Conservation (phyloP, 92 coral and sea anemone genomes). For the Actinernus sp. region DNA sequence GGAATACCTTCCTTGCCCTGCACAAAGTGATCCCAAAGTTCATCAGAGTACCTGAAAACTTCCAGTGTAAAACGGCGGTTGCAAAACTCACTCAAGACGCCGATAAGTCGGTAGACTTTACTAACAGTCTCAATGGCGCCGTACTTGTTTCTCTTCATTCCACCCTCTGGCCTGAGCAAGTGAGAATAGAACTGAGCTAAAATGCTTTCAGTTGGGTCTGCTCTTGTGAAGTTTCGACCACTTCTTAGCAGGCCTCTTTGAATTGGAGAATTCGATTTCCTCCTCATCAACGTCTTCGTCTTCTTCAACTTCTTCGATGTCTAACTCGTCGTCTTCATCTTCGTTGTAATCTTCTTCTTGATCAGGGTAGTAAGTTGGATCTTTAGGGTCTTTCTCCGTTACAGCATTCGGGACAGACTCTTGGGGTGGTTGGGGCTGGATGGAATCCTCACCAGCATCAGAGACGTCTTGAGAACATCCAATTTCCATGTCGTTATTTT, state of each 20-base stretch:
- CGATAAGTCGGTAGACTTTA: neutral
- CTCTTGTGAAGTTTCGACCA: neutral
- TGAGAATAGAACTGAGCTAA: neutral
- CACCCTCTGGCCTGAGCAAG: constrained; percentile 2
- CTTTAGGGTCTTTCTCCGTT: neutral
- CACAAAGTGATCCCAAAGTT: neutral
- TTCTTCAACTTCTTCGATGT: neutral
- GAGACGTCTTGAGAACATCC: neutral
- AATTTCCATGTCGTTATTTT: neutral
- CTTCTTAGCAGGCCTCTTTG: neutral
- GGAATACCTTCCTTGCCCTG: neutral
- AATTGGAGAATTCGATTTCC: neutral
- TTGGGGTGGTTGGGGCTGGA: neutral
- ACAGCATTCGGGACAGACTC: neutral
- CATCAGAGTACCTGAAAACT: too few species aligned
- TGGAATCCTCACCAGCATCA: neutral
- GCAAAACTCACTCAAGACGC: too few species aligned
- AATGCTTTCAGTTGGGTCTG: neutral
- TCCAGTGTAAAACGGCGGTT: too few species aligned
- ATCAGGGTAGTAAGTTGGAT: neutral
- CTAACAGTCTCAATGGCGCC: neutral
- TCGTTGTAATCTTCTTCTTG: neutral
- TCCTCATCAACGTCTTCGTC: neutral
- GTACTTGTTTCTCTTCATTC: neutral
- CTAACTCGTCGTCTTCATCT: neutral